Evolutionary conservation across 2,113 vertebrate genomes (phyloP).

Genomic region (Rana temporaria): DNA sequence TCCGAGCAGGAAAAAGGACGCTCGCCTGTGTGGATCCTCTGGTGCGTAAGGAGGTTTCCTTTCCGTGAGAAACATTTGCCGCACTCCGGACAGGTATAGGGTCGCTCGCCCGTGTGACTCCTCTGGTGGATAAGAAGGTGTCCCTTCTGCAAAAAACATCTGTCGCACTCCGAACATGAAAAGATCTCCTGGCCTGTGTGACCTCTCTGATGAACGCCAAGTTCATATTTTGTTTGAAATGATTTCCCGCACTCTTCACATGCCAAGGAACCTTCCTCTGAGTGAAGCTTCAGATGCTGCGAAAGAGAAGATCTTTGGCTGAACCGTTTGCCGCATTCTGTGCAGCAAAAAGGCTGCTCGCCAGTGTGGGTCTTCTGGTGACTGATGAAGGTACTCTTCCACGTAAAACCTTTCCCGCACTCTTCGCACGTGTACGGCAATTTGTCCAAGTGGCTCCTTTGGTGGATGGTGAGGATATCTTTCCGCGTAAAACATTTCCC

Average conservation of each 20-base stretch:
- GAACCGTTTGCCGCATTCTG: slow-evolving; percentile 19
- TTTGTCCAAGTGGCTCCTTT: neutral
- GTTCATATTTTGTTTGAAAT: neutral
- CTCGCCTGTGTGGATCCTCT: no score
- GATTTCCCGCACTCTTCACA: no score
- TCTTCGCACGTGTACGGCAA: neutral
- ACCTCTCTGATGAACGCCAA: neutral
- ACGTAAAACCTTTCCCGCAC: neutral
- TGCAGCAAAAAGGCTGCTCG: neutral
- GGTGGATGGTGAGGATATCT: neutral
- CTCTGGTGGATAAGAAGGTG: no score
- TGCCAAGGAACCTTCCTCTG: no score
- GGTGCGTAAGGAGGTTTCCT: neutral
- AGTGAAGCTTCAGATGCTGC: no score
- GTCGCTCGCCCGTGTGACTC: no score
- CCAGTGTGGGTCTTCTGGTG: neutral
- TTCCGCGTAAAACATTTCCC: neutral
- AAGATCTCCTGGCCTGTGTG: slow-evolving; percentile 3
- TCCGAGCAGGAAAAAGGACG: no score
- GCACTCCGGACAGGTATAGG: neutral
- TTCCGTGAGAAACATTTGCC: neutral
- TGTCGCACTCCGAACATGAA: no score
- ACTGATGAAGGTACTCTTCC: neutral
- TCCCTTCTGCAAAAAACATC: no score
- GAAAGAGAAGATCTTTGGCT: neutral